Percentiles rank a stretch among this genome's conserved stretches.
Evolutionary conservation across 2,888 invertebrate species (phyloP).

Genomic region (Corythucha ciliata): DNA sequence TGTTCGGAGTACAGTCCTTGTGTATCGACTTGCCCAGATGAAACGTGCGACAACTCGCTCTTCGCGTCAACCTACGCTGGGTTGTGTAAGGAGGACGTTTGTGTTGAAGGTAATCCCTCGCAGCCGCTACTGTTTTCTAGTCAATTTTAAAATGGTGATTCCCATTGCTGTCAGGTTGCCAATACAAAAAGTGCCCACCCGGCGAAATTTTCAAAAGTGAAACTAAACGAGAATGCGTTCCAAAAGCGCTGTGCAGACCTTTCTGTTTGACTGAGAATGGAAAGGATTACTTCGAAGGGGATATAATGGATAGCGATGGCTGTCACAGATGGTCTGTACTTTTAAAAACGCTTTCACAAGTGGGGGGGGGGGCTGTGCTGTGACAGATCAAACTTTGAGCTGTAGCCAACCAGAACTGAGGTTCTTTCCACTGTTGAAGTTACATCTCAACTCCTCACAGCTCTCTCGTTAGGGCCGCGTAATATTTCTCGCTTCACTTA

Average conservation of each 20-base stretch:
- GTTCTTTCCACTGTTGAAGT: no score
- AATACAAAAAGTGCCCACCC: slow-evolving; percentile 60
- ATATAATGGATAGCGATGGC: slow-evolving; percentile 60
- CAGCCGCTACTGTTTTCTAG: background rate
- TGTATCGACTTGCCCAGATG: slow-evolving; percentile 68
- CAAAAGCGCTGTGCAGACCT: slow-evolving; percentile 59
- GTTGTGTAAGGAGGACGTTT: slow-evolving; percentile 61
- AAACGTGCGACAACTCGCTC: slow-evolving; percentile 69
- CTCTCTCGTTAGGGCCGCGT: no score
- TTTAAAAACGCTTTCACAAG: no score
- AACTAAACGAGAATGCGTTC: slow-evolving; percentile 61
- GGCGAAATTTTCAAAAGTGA: slow-evolving; percentile 64
- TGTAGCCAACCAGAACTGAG: no score
- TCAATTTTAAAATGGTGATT: slow-evolving; percentile 7
- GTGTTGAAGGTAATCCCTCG: slow-evolving; percentile 57
- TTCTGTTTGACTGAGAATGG: slow-evolving; percentile 61
- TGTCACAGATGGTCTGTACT: slow-evolving; percentile 62
- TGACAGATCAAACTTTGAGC: no score
- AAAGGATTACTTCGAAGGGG: slow-evolving; percentile 62
- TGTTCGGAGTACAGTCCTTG: slow-evolving; percentile 74
- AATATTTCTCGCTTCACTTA: no score
- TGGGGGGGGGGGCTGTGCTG: no score
- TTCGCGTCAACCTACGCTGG: slow-evolving; percentile 54
- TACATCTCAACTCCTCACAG: no score
- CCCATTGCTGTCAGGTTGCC: slow-evolving; percentile 52